Base-by-base conservation (phyloP, 1,140 invertebrate genomes). In the Melipona quadrifasciata region DNA sequence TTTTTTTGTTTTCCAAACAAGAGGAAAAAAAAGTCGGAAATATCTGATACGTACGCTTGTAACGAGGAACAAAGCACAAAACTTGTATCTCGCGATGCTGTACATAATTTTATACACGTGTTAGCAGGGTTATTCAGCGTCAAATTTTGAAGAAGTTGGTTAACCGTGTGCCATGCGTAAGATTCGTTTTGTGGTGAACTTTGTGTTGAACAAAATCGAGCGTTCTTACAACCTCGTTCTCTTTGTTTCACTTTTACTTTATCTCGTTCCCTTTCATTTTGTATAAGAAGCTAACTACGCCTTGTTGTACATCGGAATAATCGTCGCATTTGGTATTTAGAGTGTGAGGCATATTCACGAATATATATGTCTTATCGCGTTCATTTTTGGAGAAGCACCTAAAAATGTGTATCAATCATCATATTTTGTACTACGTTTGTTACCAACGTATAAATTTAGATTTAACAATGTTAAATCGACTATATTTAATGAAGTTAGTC, bases 351-450 rank as follows among this genome's bases (percentile, higher is more conserved):
- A 61, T 17, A 72, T 47, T 47, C 39, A 55, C 39, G 64, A 55
- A 67, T 34, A 61, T 73, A 31, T 64, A 82, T 70, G 21, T 80
- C 57, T 73, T 74, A n/a, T 83, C 31, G 76, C 31, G 76, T 87
- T 80, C 58, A 72, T 75, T 74, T 47, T 21, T 77, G 2, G 34
- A 68, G 34, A 67, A 51, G 31, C 73, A 83, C 76, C 39, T 89
- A 64, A 19, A 47, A 85, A 57, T 71, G 34, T 57, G 80, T 83
- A 88, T 67, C 78, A 57, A 47, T 80, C 65, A 82, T 55, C 87
- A 86, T 92, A 92, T 93, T 94, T 94, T 93, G 89, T 93, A 94
- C 91, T 86, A 89, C 88, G 91, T 93, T 93, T 93, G 93, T 94
- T 94, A 94, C 92, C 93, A 93, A 91, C 81, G 82, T 92, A 86